phyloP scores from a whole-genome alignment of 1,140 invertebrate genomes.

The Portunus trituberculatus region DNA sequence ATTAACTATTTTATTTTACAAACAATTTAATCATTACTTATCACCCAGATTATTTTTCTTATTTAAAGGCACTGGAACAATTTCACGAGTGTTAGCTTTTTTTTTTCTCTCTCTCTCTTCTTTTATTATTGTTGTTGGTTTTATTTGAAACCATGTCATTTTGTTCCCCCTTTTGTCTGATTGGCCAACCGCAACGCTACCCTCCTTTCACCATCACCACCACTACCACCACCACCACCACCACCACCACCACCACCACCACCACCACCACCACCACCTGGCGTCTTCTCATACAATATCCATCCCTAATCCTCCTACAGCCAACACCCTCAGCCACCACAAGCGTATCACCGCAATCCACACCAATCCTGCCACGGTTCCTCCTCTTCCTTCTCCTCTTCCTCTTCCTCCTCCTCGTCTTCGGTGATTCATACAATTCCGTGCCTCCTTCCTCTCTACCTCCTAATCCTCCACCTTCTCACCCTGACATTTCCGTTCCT shows the following conservation, averaged over 20 bases:
- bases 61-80: too few relatives aligned
- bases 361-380: background rate
- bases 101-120: too few relatives aligned
- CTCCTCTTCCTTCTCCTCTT: background rate
- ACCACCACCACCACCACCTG: background rate
- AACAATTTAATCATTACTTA: too few relatives aligned
- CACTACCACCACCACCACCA: background rate
- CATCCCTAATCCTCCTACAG: background rate
- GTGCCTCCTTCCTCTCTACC: background rate
- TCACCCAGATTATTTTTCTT: too few relatives aligned
- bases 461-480: background rate
- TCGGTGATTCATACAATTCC: too few relatives aligned
- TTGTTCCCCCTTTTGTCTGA: too few relatives aligned
- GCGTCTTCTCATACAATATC: too few relatives aligned
- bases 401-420: too few relatives aligned
- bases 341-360: constrained; percentile 5
- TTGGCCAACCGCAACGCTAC: background rate
- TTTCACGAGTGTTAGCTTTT: too few relatives aligned
- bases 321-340: background rate
- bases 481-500: background rate
- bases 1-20: too few relatives aligned
- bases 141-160: too few relatives aligned
- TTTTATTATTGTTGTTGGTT: too few relatives aligned
- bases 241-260: background rate
- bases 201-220: background rate